Base-by-base conservation (phyloP, 2,113 vertebrate species). In the Lagopus muta region DNA sequence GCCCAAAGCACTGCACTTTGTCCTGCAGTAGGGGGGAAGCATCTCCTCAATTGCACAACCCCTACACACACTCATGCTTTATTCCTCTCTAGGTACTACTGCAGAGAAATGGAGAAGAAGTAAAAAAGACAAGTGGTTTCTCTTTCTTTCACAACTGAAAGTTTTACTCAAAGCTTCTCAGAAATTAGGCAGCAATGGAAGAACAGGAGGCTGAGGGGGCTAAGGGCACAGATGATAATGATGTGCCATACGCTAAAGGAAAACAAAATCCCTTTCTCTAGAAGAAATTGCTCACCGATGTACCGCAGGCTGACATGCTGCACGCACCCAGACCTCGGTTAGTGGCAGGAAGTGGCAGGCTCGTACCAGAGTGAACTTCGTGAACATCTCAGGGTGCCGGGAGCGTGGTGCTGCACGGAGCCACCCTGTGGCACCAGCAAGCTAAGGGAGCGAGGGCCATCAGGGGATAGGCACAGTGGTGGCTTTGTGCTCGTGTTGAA, bases 381-480 rank as follows among this genome's bases (percentile, higher is more conserved):
- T n/a, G 45, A 75, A 0, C 2, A 91, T 88, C 86, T 84, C 91
- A 81, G 72, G 86, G 86, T 28, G 0, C 48, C 57, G 50, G 90
- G 84, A 95, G 65, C 32, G 70, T 47, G 67, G 84, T 70, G 96
- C 96, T 95, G 27, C 91, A 92, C 94, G 83, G 96, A 96, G 96
- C 96, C 96, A 96, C 96, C 96, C 95, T 95, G 96, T 95, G 95
- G 94, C 95, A 96, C 86, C 95, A 96, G 81, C 83, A 89, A 66
- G 94, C 58, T 93, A 94, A 93, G 25, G 69, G 96, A 96, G 57
- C 52, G 75, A 87, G 95, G 90, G 73, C 79, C 64, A 42, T 62
- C 88, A 73, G 82, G 82, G 69, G 38, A 92, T 48, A 11, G 20
- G 43, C 52, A 54, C 27, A 43, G 36, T 28, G 32, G 30, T n/a